Evolutionary conservation across 1,140 invertebrate genomes (phyloP).

Genomic region (Leptoteleia sp.): DNA sequence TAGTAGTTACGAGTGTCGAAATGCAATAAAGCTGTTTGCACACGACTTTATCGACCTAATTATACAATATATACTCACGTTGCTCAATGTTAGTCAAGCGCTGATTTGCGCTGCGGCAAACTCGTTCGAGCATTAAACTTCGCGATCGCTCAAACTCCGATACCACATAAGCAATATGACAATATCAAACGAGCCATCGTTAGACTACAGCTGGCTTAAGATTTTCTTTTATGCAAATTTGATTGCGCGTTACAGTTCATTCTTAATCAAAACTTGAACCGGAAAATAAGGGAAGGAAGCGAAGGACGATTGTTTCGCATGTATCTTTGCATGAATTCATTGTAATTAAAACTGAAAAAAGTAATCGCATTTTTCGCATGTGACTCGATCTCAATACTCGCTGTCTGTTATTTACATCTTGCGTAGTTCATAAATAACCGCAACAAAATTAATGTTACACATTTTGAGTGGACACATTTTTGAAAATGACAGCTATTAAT

Average conservation of each 20-base stretch:
- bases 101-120: constrained; percentile 35
- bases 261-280: constrained; percentile 14
- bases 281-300: constrained; percentile 1
- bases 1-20: constrained; percentile 65
- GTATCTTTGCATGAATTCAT: constrained; percentile 37
- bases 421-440: constrained; percentile 18
- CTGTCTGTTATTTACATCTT: constrained; percentile 38
- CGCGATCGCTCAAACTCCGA: constrained; percentile 71
- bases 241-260: constrained; percentile 44
- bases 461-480: constrained; percentile 26
- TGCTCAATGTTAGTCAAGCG: constrained; percentile 58
- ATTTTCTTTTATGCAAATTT: constrained; percentile 56
- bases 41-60: constrained; percentile 60
- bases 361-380: constrained; percentile 42
- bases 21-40: constrained; percentile 44
- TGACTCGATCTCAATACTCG: constrained; percentile 47
- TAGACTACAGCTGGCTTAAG: constrained; percentile 76
- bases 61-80: constrained; percentile 53
- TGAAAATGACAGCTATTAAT: constrained; percentile 5
- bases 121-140: constrained; percentile 31
- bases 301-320: constrained; percentile 6
- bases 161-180: constrained; percentile 76
- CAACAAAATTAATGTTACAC: constrained; percentile 1
- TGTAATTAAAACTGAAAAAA: constrained; percentile 13
- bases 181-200: constrained; percentile 66